Evolutionary conservation across 2,888 invertebrate genomes (phyloP).

Genomic region (Tineola bisselliella): DNA sequence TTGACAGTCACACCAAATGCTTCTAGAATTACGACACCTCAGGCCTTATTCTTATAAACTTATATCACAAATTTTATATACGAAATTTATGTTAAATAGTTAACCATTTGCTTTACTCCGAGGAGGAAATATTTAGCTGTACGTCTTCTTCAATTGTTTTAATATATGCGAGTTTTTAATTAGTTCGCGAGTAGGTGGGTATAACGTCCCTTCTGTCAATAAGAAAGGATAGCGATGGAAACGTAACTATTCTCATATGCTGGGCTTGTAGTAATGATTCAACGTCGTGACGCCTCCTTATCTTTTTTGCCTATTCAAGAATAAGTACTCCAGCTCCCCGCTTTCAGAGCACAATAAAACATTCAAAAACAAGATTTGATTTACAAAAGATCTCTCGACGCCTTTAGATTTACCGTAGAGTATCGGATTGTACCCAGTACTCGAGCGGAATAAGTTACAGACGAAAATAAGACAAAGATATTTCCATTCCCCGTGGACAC

Average conservation of each 20-base stretch:
- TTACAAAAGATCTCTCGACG: conserved; percentile 24
- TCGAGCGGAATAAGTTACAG: conserved; percentile 1
- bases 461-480: background rate
- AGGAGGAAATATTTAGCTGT: too few species aligned
- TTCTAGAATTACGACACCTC: conserved; percentile 8
- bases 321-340: background rate
- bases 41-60: background rate
- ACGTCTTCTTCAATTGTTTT: too few species aligned
- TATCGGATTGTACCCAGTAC: background rate
- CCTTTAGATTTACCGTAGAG: background rate
- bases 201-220: too few species aligned
- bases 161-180: too few species aligned
- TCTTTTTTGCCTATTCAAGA: background rate
- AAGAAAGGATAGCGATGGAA: too few species aligned
- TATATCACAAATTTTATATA: background rate
- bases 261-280: too few species aligned
- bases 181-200: too few species aligned
- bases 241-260: too few species aligned
- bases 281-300: too few species aligned
- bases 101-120: too few species aligned
- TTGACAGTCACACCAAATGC: background rate
- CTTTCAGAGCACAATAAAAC: conserved; percentile 38
- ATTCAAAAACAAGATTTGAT: conserved; percentile 46
- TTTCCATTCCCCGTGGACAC: background rate
- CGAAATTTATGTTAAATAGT: too few species aligned